Conservation (phyloP, 2,113 vertebrate genomes). For the Macheiramphus alcinus region DNA sequence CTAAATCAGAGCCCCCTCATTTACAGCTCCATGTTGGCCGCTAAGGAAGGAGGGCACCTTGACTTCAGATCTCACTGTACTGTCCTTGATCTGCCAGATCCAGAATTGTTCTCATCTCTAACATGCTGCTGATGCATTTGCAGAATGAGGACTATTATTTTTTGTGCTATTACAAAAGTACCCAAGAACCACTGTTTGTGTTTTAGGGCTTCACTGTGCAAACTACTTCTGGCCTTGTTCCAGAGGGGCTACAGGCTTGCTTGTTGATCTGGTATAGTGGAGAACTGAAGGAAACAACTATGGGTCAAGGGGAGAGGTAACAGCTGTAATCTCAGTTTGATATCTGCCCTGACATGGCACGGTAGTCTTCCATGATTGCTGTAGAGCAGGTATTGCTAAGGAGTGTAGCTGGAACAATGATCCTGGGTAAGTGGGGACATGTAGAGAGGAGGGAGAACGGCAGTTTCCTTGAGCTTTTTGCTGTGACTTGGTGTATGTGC, state of each 20-base stretch:
- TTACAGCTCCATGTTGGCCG: not conserved
- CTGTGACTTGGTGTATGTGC: not conserved
- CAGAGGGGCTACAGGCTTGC: not conserved
- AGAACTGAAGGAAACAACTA: not conserved
- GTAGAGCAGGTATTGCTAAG: not conserved
- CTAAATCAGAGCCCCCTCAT: not conserved
- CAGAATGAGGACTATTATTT: not conserved
- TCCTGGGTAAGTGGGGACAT: not conserved
- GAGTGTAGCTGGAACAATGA: not conserved
- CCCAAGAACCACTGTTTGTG: not conserved
- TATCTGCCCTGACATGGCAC: not conserved
- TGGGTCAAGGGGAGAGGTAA: not conserved
- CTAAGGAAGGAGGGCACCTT: conserved; percentile 2
- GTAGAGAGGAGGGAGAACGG: not conserved
- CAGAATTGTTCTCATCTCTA: not conserved
- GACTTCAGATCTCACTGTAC: conserved; percentile 14
- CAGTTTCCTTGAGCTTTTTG: not conserved
- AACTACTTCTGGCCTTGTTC: not conserved
- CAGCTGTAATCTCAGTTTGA: not conserved
- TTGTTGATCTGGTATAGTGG: not conserved
- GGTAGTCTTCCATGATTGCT: rapidly evolving
- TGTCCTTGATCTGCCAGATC: not conserved
- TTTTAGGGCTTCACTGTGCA: not conserved
- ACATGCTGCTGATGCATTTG: not conserved
- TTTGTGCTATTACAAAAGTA: not conserved